Base-by-base conservation (phyloP, 2,888 invertebrate genomes). In the Ichneumoninae sp. region DNA sequence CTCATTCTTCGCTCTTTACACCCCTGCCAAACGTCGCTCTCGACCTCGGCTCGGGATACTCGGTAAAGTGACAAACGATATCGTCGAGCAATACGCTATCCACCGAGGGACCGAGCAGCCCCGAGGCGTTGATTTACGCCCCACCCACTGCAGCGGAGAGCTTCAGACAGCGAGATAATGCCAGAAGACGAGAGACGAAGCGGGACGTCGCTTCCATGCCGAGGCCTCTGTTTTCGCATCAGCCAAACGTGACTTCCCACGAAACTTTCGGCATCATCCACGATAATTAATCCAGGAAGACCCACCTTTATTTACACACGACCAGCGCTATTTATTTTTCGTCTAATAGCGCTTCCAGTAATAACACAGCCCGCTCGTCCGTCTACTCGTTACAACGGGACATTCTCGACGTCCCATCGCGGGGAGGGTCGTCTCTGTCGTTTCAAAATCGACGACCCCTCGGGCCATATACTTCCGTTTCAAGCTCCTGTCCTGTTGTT, bases 341-440 rank as follows among this genome's bases (percentile, higher is more conserved):
- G 81, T 88, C 88, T 87, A 88, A 88, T 88, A 85, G 86, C 70
- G 85, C 44, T 85, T 83, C 82, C 81, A 85, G 75, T 75, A 86
- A 88, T 85, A 88, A 88, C 87, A 88, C 83, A 84, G 85, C 85
- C 79, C 54, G 69, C 84, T 77, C 60, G 78, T 3, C 33, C 44
- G 65, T 22, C 60, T 73, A 33, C 63, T 63, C 63, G 63, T 82
- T 77, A 57, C 57, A 57, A 8, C 57, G 57, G 26, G 26, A 22
- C 10, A 33, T 33, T 33, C 63, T 6, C 33, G 30, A 71, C 66
- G 44, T 47, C 44, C 40, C 40, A 1, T 40, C 40, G 40, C 10
- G 40, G 40, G 3, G 4, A 47, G 44, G 16, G 3, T 47, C 16
- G 44, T 13, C 13, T 16, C 6, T 33, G 6, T 33, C 22, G 10